These are phyloP conservation scores for Microcebus tavaratra DNA, from an alignment of 2,113 vertebrate genomes.

Conservation along the genomic window DNA sequence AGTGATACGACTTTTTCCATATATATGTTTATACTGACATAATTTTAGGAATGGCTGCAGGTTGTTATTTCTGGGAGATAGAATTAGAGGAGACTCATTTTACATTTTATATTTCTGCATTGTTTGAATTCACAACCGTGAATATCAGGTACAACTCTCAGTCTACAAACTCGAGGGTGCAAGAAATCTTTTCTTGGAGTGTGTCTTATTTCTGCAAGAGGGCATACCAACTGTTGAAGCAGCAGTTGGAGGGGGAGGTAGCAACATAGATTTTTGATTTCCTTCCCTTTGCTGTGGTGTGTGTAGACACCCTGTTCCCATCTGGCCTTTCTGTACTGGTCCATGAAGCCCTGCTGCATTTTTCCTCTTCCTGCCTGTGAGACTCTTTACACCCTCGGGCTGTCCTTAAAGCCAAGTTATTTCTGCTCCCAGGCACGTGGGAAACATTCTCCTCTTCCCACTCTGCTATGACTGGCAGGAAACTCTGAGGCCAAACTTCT, in stretches of 20 bases:
- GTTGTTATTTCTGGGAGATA: not conserved
- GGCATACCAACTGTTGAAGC: too few species aligned
- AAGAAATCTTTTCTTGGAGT: not conserved
- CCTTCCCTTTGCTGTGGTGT: not conserved
- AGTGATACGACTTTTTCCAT: accelerated
- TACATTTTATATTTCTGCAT: not conserved
- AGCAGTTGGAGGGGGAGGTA: not conserved
- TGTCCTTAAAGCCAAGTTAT: not conserved
- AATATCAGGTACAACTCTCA: not conserved
- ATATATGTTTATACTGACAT: accelerated
- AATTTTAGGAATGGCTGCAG: not conserved
- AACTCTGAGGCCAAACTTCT: not conserved
- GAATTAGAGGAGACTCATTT: not conserved
- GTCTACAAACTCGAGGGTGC: not conserved
- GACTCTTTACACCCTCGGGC: not conserved
- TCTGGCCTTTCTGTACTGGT: not conserved
- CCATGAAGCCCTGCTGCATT: accelerated
- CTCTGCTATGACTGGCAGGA: not conserved
- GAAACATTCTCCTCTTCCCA: not conserved
- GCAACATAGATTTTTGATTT: not conserved
- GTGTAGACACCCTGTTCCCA: not conserved
- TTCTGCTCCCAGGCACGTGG: not conserved
- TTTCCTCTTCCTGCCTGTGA: not conserved
- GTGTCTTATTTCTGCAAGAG: not conserved
- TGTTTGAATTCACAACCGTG: not conserved